Base-by-base conservation (phyloP, 2,113 vertebrate species). In the Pomatostomus ruficeps region DNA sequence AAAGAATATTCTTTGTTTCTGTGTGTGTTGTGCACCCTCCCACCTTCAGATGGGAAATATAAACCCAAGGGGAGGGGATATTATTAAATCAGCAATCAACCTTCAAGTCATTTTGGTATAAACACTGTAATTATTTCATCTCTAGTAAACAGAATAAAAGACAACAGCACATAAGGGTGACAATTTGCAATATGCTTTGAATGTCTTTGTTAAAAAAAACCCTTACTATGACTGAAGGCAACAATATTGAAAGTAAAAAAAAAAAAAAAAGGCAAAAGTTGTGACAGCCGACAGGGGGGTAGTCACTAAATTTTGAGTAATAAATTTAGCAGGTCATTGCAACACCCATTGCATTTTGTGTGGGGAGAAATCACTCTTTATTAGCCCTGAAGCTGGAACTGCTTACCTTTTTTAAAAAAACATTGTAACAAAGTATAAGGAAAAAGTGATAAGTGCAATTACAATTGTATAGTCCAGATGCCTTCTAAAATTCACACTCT, bases 81-180 rank as follows among this genome's bases (percentile, higher is more conserved):
- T 88, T 93, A 61, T 95, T 87, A 91, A 96, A 83, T 88, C 89
- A 92, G 89, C 96, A 93, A 80, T 96, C 91, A 95, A 88, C 92
- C 92, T 95, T 89, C 83, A 66, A 93, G 88, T 94, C 74, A 89
- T 85, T 89, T 94, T 88, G 55, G 63, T 89, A 92, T 84, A 94
- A 95, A 89, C 89, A 89, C 91, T 90, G 92, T 94, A 92, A 96
- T 96, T 91, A 94, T 88, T 94, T 91, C 73, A 74, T 96, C 92
- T 95, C 75, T 85, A 72, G 62, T 84, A 91, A 96, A 93, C 89
- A 96, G 82, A 94, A 78, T 89, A 71, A 80, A 92, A 96, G 81
- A 75, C 84, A 95, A 89, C 75, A 87, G 94, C 81, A 85, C 92
- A 89, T 95, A 91, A 96, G 85, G 88, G 78, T 89, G 79, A 94